A percentile compares a stretch with the other conserved stretches of the same genome.
phyloP scores from a whole-genome alignment of 2,113 vertebrate species.

The Etheostoma cragini region DNA sequence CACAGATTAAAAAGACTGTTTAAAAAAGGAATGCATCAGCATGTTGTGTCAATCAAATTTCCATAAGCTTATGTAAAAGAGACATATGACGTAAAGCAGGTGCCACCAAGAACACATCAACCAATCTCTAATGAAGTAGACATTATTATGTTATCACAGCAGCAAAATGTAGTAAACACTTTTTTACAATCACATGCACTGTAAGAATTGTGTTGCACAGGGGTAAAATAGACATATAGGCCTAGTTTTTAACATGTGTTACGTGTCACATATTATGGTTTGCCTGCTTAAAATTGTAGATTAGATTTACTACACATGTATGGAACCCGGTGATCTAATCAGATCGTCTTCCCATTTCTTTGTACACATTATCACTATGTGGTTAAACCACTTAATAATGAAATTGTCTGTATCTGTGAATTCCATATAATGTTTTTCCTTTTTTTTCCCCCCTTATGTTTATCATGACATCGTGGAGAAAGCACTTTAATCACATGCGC shows the following conservation, averaged over 20 bases:
- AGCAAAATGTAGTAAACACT: constrained; percentile 7
- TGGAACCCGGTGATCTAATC: background rate
- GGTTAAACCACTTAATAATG: background rate
- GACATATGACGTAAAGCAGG: constrained; percentile 33
- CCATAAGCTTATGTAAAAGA: constrained; percentile 11
- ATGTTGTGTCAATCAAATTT: constrained; percentile 31
- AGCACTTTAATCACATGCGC: background rate
- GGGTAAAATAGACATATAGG: background rate
- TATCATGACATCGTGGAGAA: background rate
- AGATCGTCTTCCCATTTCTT: background rate
- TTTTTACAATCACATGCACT: background rate
- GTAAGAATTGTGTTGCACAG: background rate
- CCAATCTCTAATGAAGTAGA: constrained; percentile 34
- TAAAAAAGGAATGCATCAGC: constrained; percentile 7
- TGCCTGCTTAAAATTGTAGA: background rate
- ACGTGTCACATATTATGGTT: background rate
- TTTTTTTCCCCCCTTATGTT: background rate
- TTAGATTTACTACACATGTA: background rate
- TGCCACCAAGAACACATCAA: background rate
- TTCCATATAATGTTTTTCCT: background rate
- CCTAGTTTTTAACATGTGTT: background rate
- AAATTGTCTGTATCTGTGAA: background rate
- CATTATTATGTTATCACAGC: background rate
- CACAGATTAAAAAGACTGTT: constrained; percentile 21
- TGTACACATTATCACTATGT: background rate